Base-by-base conservation (phyloP, 2,888 invertebrate genomes). In the Lapara coniferarum region DNA sequence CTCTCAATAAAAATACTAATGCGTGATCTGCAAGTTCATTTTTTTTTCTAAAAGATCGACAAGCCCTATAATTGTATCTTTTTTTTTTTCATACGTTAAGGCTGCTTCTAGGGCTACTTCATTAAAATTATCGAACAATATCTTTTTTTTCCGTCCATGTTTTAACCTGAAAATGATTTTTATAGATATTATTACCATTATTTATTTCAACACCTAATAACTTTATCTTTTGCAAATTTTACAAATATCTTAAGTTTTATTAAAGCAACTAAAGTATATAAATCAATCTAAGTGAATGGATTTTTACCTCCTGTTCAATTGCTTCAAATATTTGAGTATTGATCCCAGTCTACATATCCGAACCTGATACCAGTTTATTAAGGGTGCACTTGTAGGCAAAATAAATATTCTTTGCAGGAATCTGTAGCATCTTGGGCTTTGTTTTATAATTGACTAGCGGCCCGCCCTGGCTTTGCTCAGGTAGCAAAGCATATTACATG, bases 401-500 rank as follows among this genome's bases (percentile, higher is more conserved):
- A 74, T 74, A 69, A 76, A 77, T 14, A 76, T 77, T 57, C 72
- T 75, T 19, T 74, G 72, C 10, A 77, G 55, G 56, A 75, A 67
- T 68, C 67, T 67, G 52, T 72, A 72, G 13, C 57, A 53, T 58
- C 66, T 66, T 49, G 72, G 72, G 44, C 69, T 67, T 66, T 70
- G 69, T 44, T 71, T 72, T n/a, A 70, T 56, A 25, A 72, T 68
- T 14, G 72, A n/a, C n/a, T n/a, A n/a, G n/a, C n/a, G n/a, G n/a
- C n/a, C n/a, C n/a, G n/a, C n/a, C n/a, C n/a, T n/a, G n/a, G n/a
- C n/a, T n/a, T n/a, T n/a, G n/a, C n/a, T n/a, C n/a, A n/a, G n/a
- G n/a, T n/a, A n/a, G n/a, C n/a, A n/a, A n/a, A n/a, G n/a, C n/a
- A n/a, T n/a, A n/a, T n/a, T n/a, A n/a, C n/a, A n/a, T n/a, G n/a